Base-by-base conservation (phyloP, 2,888 invertebrate species). In the Agrilus mali region DNA sequence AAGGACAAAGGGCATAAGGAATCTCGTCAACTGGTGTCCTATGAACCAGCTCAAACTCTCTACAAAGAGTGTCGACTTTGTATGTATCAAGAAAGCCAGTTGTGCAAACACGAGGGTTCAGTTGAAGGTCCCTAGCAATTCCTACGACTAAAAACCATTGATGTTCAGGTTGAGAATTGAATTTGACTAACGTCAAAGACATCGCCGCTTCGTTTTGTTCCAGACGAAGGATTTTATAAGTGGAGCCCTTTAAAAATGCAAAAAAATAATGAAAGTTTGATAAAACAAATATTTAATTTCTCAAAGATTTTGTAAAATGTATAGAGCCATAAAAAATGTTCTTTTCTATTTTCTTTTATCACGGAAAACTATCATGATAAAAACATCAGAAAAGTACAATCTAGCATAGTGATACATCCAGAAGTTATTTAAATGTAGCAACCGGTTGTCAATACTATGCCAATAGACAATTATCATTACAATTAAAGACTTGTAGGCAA, bases 161-260 rank as follows among this genome's bases (percentile, higher is more conserved):
- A 49, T 66, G 63, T 48, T 66, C 66, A 0, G 66, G 65, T 48
- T 64, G 65, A 16, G 63, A 61, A 42, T 63, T 63, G 49, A 68
- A 68, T 53, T 66, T 67, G 4, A 63, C 58, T 43, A 96, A 68
- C 34, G 87, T 82, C 60, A 88, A 71, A 62, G 93, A 86, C 66
- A 93, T 82, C 0, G 96, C 95, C 0, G 97, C 94, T 64, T 96
- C 93, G 66, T 98, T 97, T 67, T 98, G 98, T 50, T 90, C 88
- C 34, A 98, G 71, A 36, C 87, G 77, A 48, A 93, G 72, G 46
- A 78, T 74, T 59, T 82, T 82, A 48, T 86, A 72, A 0, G 92
- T 90, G 44, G 75, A 77, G 1, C 89, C 92, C 54, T 56, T 20
- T 27, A 27, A 10, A 27, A 27, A 27, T 27, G 27, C 10, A 27